These are phyloP conservation scores for Pseudococcus jackbeardsleyi DNA, from an alignment of 2,888 invertebrate species.

Conservation along the genomic window DNA sequence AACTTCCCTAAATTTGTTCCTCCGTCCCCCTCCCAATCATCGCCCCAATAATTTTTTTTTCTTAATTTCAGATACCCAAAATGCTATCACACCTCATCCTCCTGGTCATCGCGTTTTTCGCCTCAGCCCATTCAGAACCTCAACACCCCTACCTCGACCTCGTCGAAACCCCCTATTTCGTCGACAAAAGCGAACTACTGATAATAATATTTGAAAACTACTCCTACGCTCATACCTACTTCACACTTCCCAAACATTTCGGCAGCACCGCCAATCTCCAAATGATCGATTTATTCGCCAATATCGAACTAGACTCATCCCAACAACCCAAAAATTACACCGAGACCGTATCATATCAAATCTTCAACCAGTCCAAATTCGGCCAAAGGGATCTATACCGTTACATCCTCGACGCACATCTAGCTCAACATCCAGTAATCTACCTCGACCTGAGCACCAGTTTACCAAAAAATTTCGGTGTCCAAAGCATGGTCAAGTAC, in stretches of 20 bases:
- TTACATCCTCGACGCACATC: background rate
- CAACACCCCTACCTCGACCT: background rate
- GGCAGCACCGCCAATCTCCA: background rate
- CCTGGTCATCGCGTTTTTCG: background rate
- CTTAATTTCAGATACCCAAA: background rate
- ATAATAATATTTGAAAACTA: background rate
- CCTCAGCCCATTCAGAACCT: background rate
- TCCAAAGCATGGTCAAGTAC: background rate
- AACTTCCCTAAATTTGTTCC: no score
- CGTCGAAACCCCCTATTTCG: background rate
- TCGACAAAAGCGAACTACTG: background rate
- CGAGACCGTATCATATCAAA: background rate
- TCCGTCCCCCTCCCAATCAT: background rate
- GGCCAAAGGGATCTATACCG: background rate
- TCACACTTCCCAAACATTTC: background rate
- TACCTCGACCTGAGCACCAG: background rate
- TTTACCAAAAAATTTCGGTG: background rate
- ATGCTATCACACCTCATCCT: background rate
- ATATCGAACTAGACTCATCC: conserved; percentile 3
- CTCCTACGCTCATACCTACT: background rate
- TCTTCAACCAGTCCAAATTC: background rate
- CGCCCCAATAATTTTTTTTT: background rate
- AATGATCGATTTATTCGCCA: conserved; percentile 7
- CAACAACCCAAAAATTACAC: background rate
- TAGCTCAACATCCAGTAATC: background rate